Base-by-base conservation (phyloP, 1,140 invertebrate species). In the Drosophila orena region DNA sequence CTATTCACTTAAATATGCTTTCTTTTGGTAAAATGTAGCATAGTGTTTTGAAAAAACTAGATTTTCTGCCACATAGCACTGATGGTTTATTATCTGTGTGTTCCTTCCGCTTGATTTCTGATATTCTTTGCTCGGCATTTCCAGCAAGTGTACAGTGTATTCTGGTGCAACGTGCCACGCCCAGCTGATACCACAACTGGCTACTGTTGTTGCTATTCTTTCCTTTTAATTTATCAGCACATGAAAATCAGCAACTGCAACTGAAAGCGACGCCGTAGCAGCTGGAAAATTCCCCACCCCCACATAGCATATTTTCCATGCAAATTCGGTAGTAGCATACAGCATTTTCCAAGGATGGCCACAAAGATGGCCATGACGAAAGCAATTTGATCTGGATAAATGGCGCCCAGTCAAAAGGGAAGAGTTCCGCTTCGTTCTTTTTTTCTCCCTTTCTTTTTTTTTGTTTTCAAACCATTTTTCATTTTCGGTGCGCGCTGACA, bases 401-500 rank as follows among this genome's bases (percentile, higher is more conserved):
- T 61, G 27, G 24, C 37, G 54, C 14, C 14, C 22, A 66, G 60
- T 37, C 4, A 49, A 40, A 47, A 47, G 57, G 30, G 14, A 46
- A 40, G 61, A 46, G 56, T 34, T 35, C 22, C 12, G 15, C 14
- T 27, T 22, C 2, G 5, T 10, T 12, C 5, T 24, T 14, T 24
- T 46, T 14, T 14, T 24, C 1, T 22, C 4, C 22, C 11, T 46
- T 44, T 22, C 22, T 17, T 52, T 35, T 34, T 34, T 42, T 56
- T 43, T 40, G 30, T 59, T 42, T 27, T 52, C 35, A 7, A n/a
- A 47, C 53, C 54, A 85, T 85, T 81, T 86, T 81, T 81, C 83
- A 81, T 88, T 75, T 42, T 73, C 40, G 59, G 49, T 52, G 44
- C 43, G 38, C 57, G 74, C 69, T 86, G 78, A 85, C 74, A 85